Evolutionary conservation across 2,888 invertebrate species (phyloP), one percentile per base, ranked within the genome.

Genomic region (Agonopterix arenella): DNA sequence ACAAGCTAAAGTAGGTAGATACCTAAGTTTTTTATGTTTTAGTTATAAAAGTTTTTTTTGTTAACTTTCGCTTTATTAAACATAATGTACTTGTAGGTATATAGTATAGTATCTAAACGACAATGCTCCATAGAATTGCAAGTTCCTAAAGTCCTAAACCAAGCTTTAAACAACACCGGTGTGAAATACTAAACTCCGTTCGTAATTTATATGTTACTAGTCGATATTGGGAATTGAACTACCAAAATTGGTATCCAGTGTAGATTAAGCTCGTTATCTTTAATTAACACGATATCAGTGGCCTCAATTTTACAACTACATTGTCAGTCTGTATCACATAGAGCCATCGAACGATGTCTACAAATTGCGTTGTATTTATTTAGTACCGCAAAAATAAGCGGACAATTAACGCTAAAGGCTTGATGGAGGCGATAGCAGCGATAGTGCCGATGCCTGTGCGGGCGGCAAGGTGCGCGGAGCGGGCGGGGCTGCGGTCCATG

Each of bases 361-460:
- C 80, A 74, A 82, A 82, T 80, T 83, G 76, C 68, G 64, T 69
- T 68, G 71, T 73, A 73, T 76, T 70, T 76, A 73, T 75, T 76
- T 76, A 28, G 28, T 28, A 71, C 68, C 69, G 66, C 70, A 74
- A 80, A 83, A 78, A 75, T 80, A 74, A 75, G 60, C 64, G 64
- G 56, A 69, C 72, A 72, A 80, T 80, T 76, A 76, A 73, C 66
- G 68, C 63, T 66, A 64, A 66, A 68, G 69, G 70, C 59, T 59
- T 62, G 73, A 73, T 64, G 57, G 42, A 28, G 40, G 51, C 52
- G 66, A 62, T 13, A 13, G 13, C 13, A 13, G 51, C 52, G 66
- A 62, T 66, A 62, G 53, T 53, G 60, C 58, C 11, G 36, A 28
- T 28, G 28, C 28, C 36, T 11, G 52, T 18, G 11, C 45, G 28